Base-by-base conservation (phyloP, 2,113 vertebrate species). In the zebrafish (Danio rerio) region DNA sequence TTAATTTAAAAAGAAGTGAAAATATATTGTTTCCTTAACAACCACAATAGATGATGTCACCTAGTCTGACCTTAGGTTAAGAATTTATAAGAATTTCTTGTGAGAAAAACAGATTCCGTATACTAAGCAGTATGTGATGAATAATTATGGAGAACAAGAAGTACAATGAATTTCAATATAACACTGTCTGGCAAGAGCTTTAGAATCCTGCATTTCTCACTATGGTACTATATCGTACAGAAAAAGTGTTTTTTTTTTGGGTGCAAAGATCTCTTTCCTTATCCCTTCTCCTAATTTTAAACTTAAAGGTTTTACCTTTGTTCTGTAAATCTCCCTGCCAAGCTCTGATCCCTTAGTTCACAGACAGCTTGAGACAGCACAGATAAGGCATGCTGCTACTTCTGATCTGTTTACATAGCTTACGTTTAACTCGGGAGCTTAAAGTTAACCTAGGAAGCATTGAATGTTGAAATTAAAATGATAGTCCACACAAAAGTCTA, bases 391-490 rank as follows among this genome's bases (percentile, higher is more conserved):
- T 69, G 6, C 66, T 7, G n/a, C 66, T 20, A 47, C 42, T 16
- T 68, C 42, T 11, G 43, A 49, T 69, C 66, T 69, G 66, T 69
- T 69, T 69, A 20, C 63, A 40, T n/a, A 10, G 15, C 5, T 66
- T 66, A 66, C n/a, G 42, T 31, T 31, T 31, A 31, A 31, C 31
- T 31, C 31, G 31, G 31, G 31, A 31, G 31, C 31, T 31, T 31
- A 31, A 31, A 31, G 42, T 66, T 66, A 66, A 43, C 63, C 40
- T 43, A 68, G 43, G 43, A 68, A 47, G 65, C 43, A 68, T 43
- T 68, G 65, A 68, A 68, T 9, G 5, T 47, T 68, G 42, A 68
- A 68, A 68, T 68, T 68, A 68, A 68, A 68, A n/a, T 6, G 16
- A 18, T 11, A 47, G 65, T 68, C 47, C 65, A 68, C 12, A 68